These are phyloP conservation scores for Acrocephalus kingi DNA, from an alignment of 2,113 vertebrate genomes.

Conservation along the genomic window DNA sequence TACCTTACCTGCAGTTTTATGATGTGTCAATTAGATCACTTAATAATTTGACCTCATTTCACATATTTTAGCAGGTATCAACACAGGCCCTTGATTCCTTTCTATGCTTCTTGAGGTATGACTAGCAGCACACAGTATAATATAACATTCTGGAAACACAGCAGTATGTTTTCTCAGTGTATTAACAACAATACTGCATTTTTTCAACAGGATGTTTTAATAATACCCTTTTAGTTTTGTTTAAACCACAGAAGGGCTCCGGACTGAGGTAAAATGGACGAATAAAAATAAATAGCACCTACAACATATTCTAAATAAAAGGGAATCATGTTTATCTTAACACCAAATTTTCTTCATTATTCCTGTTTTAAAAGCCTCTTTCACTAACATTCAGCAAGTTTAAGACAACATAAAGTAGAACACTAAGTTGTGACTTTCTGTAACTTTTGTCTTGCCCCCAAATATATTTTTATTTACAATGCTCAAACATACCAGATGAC, in stretches of 20 bases:
- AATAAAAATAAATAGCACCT: background rate
- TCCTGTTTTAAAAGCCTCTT: background rate
- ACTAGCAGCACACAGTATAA: background rate
- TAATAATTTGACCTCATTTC: background rate
- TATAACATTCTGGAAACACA: background rate
- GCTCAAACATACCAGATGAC: background rate
- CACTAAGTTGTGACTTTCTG: background rate
- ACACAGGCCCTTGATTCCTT: background rate
- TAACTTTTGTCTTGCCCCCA: background rate
- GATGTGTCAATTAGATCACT: background rate
- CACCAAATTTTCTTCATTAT: background rate
- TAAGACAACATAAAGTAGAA: background rate
- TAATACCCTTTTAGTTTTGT: background rate
- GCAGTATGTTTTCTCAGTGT: background rate
- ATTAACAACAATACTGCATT: background rate
- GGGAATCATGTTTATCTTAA: background rate
- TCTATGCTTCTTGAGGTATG: background rate
- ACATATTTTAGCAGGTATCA: background rate
- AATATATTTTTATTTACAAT: background rate
- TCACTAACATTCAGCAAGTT: background rate
- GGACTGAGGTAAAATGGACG: background rate
- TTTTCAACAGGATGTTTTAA: background rate
- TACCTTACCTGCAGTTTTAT: background rate
- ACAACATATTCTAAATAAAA: background rate
- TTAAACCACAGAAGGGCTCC: background rate